Percentiles rank a stretch among this genome's conserved stretches.
phyloP scores from a whole-genome alignment of 1,140 invertebrate species.

The Drosophila pallidifrons region DNA sequence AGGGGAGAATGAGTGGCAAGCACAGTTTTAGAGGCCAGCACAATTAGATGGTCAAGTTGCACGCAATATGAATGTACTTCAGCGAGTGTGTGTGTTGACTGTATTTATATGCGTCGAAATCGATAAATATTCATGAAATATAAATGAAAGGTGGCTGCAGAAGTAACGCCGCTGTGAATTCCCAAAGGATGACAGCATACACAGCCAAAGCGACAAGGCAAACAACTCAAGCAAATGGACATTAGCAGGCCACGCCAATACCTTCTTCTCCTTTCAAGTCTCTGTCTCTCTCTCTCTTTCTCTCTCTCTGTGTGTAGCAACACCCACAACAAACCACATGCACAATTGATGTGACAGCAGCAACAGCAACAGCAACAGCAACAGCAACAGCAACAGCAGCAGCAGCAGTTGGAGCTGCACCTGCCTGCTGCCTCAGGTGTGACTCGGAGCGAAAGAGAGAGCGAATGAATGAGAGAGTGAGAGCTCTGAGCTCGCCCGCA shows the following conservation, averaged over 20 bases:
- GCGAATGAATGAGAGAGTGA: neutral
- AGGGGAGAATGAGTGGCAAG: conserved; percentile 1
- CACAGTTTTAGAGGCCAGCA: conserved; percentile 20
- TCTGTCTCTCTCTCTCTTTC: conserved; percentile 23
- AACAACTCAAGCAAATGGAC: conserved; percentile 53
- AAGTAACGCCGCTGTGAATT: conserved; percentile 31
- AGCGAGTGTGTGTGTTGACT: conserved; percentile 15
- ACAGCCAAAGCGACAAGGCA: conserved; percentile 38
- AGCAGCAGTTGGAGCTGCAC: conserved; percentile 18
- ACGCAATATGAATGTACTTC: conserved; percentile 29
- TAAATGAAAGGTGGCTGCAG: conserved; percentile 55
- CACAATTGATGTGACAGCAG: conserved; percentile 48
- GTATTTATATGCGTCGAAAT: conserved; percentile 50
- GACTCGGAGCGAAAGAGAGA: neutral
- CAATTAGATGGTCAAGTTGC: conserved; percentile 46
- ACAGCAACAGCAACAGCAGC: neutral
- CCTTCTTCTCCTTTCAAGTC: neutral
- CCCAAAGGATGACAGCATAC: conserved; percentile 70
- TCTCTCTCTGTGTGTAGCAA: conserved; percentile 31
- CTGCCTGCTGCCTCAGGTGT: conserved; percentile 42
- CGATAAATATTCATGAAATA: conserved; percentile 82
- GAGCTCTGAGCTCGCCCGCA: neutral
- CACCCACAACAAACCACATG: conserved; percentile 5
- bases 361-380: conserved; percentile 8
- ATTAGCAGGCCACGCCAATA: conserved; percentile 44